Base-by-base conservation (phyloP, 2,113 vertebrate genomes). In the Actenoides hombroni region DNA sequence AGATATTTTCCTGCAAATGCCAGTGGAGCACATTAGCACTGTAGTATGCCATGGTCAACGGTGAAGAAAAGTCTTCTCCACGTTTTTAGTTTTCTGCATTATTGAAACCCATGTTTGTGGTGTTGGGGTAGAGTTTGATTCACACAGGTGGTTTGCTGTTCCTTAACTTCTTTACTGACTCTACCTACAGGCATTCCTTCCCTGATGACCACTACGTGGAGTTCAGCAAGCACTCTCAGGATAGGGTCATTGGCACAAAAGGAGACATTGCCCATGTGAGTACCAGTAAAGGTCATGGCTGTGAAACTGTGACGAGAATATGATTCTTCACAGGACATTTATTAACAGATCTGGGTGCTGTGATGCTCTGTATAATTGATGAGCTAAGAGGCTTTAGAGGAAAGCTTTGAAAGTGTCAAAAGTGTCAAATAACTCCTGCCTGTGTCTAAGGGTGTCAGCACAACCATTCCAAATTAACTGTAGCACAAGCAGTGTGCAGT, bases 141-240 rank as follows among this genome's bases (percentile, higher is more conserved):
- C 26, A 7, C 5, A 4, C 6, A 23, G 33, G 19, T 1, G 5
- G 40, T 40, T 40, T 81, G 82, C 65, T 56, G 61, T 39, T 91
- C 20, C 40, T 69, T 96, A 40, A 97, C 64, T 26, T 71, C 15
- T 54, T 92, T 18, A 11, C 39, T 97, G 33, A 35, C 89, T 95
- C 79, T 96, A 10, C 79, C 83, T 77, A 3, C 96, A 99, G 99
- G 96, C 99, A 99, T 98, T 99, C 99, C 63, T 99, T 99, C 97
- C 98, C 99, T 70, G 99, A 99, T 86, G 99, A 99, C 97, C 99
- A 99, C 95, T 99, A 99, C 61, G 99, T 99, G 94, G 99, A 99
- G 97, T 99, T 99, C 98, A 99, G 99, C 98, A 99, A 99, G 97
- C 99, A 99, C 56, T 99, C 99, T 87, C 99, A 99, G 97, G 99